These are phyloP conservation scores for Thera britannica DNA, from an alignment of 2,888 invertebrate species.

Conservation along the genomic window DNA sequence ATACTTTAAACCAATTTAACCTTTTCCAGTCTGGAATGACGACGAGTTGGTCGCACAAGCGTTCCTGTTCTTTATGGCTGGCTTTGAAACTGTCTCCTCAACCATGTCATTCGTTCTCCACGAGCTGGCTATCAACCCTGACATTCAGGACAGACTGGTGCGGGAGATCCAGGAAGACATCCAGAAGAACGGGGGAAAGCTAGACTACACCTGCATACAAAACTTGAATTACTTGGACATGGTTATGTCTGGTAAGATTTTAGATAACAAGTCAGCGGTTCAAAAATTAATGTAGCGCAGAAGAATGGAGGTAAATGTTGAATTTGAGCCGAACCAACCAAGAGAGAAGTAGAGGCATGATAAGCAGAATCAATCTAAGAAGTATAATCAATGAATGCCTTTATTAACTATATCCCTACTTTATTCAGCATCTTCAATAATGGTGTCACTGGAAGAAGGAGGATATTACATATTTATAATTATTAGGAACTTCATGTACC, in stretches of 20 bases:
- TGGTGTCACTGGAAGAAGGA: too few relatives aligned
- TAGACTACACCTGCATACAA: conserved; percentile 80
- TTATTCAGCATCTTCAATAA: too few relatives aligned
- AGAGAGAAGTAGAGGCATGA: too few relatives aligned
- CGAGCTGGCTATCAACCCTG: conserved; percentile 85
- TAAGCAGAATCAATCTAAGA: too few relatives aligned
- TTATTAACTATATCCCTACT: too few relatives aligned
- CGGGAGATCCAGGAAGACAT: conserved; percentile 82
- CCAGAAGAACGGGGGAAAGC: conserved; percentile 63
- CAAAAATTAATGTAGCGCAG: too few relatives aligned
- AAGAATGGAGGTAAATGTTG: too few relatives aligned
- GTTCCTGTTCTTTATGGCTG: conserved; percentile 83
- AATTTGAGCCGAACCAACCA: too few relatives aligned
- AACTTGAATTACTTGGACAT: conserved; percentile 86
- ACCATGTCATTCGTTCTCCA: conserved; percentile 80
- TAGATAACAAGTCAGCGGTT: too few relatives aligned
- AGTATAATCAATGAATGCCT: too few relatives aligned
- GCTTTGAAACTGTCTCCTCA: conserved; percentile 80
- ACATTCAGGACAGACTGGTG: conserved; percentile 82
- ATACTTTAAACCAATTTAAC: background rate
- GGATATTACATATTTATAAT: too few relatives aligned
- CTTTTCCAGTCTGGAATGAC: conserved; percentile 62
- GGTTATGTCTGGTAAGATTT: conserved; percentile 80
- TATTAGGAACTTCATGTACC: too few relatives aligned
- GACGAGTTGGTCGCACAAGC: conserved; percentile 77